Percentiles rank a stretch among this genome's conserved stretches.
These are phyloP conservation scores for Epinotia brunnichana DNA, from an alignment of 2,888 invertebrate species.

Conservation along the genomic window DNA sequence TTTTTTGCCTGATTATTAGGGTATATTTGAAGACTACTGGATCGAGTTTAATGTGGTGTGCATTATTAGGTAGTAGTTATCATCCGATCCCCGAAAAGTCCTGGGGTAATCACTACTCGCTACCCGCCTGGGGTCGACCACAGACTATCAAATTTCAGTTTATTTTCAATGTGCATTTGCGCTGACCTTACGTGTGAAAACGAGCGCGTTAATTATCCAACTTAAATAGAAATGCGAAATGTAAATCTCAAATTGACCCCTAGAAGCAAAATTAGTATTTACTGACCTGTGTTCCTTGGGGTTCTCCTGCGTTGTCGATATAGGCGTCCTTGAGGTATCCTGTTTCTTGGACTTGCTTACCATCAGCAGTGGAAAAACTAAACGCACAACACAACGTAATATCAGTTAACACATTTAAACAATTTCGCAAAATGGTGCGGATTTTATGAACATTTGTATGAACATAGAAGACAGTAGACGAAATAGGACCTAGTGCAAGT, in stretches of 20 bases:
- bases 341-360: slow-evolving; percentile 90
- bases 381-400: slow-evolving; percentile 49
- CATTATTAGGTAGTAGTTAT: too few species aligned
- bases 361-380: slow-evolving; percentile 90
- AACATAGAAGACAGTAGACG: background rate
- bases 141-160: too few species aligned
- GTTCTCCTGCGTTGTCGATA: slow-evolving; percentile 86
- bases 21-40: too few species aligned
- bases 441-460: background rate
- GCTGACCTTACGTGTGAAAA: too few species aligned
- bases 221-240: too few species aligned
- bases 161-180: too few species aligned
- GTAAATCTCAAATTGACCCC: background rate
- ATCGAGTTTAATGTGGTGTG: too few species aligned
- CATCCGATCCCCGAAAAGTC: too few species aligned
- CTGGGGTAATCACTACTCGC: too few species aligned
- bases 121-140: too few species aligned
- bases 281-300: slow-evolving; percentile 79
- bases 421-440: background rate
- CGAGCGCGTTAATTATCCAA: too few species aligned
- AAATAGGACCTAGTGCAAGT: background rate
- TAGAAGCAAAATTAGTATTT: background rate
- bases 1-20: too few species aligned
- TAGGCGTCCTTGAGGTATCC: slow-evolving; percentile 88
- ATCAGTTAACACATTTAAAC: background rate